Conservation (phyloP, 2,113 vertebrate species). For the Rhinogobius similis region DNA sequence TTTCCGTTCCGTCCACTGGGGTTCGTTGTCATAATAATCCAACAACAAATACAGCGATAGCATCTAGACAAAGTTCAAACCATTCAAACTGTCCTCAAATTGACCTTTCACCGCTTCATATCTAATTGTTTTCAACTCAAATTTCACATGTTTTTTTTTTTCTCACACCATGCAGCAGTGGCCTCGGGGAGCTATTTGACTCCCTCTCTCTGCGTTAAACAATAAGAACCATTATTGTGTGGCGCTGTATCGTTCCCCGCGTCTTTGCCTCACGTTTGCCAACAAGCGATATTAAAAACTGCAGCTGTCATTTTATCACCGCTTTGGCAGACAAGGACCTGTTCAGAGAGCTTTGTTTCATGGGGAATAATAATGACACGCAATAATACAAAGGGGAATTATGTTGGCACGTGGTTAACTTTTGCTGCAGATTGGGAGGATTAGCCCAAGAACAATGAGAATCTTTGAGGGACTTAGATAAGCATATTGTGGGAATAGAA, state of each 20-base stretch:
- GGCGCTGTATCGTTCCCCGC: slow-evolving; percentile 43
- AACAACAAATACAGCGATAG: not conserved
- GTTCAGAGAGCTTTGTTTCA: slow-evolving; percentile 60
- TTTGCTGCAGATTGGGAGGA: slow-evolving; percentile 75
- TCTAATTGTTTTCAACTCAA: not conserved
- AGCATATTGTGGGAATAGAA: slow-evolving; percentile 73
- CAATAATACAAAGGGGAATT: slow-evolving; percentile 60
- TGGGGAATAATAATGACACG: slow-evolving; percentile 33
- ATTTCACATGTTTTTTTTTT: not conserved
- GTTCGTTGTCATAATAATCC: not conserved
- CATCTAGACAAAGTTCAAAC: not conserved
- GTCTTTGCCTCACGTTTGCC: slow-evolving; percentile 54
- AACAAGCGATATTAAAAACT: slow-evolving; percentile 58
- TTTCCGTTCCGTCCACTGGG: not conserved
- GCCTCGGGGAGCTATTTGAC: not conserved
- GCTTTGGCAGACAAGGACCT: slow-evolving; percentile 62
- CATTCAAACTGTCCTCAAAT: not conserved
- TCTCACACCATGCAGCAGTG: not conserved
- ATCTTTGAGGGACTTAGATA: slow-evolving; percentile 72
- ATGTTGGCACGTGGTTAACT: slow-evolving; percentile 67
- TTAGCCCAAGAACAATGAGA: slow-evolving; percentile 72
- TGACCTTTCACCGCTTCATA: not conserved
- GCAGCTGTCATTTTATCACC: slow-evolving; percentile 67
- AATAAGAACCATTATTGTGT: slow-evolving; percentile 44
- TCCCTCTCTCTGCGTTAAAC: slow-evolving; percentile 11